Percentiles rank a stretch among this genome's conserved stretches.
Evolutionary conservation across 2,797 vertebrate genomes (phyloP).

Genomic region (Heliangelus exortis): DNA sequence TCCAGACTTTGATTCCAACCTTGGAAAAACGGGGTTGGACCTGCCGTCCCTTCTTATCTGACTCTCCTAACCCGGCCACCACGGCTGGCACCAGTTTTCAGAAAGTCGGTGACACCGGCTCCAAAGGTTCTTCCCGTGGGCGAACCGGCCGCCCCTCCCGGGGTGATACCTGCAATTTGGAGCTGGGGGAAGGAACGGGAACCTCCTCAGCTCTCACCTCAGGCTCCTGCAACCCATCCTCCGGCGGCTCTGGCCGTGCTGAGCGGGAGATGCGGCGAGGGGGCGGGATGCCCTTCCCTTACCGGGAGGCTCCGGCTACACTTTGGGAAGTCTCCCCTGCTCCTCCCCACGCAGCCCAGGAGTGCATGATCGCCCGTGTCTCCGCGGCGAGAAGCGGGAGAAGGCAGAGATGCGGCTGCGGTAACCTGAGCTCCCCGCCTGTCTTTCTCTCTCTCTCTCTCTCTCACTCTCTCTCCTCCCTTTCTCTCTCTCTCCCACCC

Average conservation of each 20-base stretch:
- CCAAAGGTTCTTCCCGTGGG: not conserved
- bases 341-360: not conserved
- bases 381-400: not conserved
- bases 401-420: not conserved
- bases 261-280: not conserved
- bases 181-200: rapidly evolving
- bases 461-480: not conserved
- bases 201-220: not conserved
- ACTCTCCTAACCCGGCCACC: not conserved
- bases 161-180: not conserved
- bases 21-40: not conserved
- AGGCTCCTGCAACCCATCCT: not conserved
- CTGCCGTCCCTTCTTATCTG: not conserved
- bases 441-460: constrained; percentile 67
- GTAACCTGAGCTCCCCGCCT: constrained; percentile 3
- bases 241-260: not conserved
- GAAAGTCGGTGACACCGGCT: rapidly evolving
- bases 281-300: not conserved
- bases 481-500: constrained; percentile 49
- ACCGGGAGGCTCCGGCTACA: not conserved
- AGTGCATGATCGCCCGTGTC: not conserved
- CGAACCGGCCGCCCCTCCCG: rapidly evolving
- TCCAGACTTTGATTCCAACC: rapidly evolving
- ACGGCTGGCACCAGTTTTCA: not conserved
- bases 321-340: not conserved